Base-by-base conservation (phyloP, 1,140 invertebrate genomes). In the Procambarus clarkii region DNA sequence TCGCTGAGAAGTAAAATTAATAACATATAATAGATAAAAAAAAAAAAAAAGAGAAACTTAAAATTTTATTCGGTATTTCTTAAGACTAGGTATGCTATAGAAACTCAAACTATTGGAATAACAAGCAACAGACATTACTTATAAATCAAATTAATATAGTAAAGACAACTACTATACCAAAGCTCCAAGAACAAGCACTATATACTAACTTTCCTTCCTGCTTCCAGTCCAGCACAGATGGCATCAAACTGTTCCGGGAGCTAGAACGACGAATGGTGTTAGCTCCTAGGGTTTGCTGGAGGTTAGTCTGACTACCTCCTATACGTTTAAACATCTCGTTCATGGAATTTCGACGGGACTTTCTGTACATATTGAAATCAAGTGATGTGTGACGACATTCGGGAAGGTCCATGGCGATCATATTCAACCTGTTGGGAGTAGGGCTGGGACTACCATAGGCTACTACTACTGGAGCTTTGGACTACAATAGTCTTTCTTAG, bases 1-100 rank as follows among this genome's bases (percentile, higher is more conserved):
- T 98, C 97, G 83, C 97, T 97, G 93, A 48, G 60, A 21, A 50
- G 2, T 50, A 11, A 11, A 13, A 74, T 24, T 74, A 15, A 69
- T 0, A 18, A 58, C 54, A 58, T 69, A 69, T 4, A 69, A 2
- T 69, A 15, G 4, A 0, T 69, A 58, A 54, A 54, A 54, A 54
- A 54, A 54, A 54, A 11, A 4, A 8, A 54, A 54, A 54, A 54
- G 50, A 9, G 50, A 54, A 1, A 54, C 13, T 54, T 54, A 54
- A 54, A 11, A 54, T 8, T 54, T 8, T 0, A 54, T 4, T 5
- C 13, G 50, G 50, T 5, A 54, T 54, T 54, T 54, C 50, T 54
- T 54, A 54, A 9, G 50, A 7, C 50, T 54, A 34, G 34, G 34
- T 34, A 13, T 54, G 50, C 8, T 54, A 9, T 54, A 54, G 8